Percentiles rank a stretch among this genome's conserved stretches.
Evolutionary conservation across 2,888 invertebrate genomes (phyloP).

Genomic region (Ceramica pisi): DNA sequence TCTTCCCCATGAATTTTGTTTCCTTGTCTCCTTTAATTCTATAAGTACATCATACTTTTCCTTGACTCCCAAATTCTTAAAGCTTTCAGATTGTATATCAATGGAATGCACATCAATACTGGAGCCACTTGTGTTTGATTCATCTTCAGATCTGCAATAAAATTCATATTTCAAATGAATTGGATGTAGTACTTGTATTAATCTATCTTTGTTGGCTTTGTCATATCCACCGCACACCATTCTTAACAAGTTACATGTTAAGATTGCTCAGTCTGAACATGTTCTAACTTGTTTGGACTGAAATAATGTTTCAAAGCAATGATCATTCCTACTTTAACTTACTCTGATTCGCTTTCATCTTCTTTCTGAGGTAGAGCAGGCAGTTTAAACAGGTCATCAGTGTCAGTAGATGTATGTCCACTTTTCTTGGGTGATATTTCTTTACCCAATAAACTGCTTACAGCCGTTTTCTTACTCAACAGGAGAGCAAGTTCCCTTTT

Average conservation of each 20-base stretch:
- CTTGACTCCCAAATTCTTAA: slow-evolving; percentile 95
- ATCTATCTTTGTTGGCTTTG: too few relatives aligned
- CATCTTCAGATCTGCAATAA: slow-evolving; percentile 84
- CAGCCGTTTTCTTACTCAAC: slow-evolving; percentile 94
- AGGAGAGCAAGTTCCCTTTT: slow-evolving; percentile 94
- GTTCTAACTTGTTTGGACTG: neutral
- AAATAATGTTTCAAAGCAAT: neutral
- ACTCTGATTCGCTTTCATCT: slow-evolving; percentile 87
- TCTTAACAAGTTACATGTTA: neutral
- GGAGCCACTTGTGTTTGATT: slow-evolving; percentile 82
- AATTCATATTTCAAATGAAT: neutral
- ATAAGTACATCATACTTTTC: slow-evolving; percentile 98
- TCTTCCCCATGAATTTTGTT: slow-evolving; percentile 97
- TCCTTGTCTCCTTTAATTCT: slow-evolving; percentile 97
- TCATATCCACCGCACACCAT: neutral
- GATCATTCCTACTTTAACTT: slow-evolving; percentile 68
- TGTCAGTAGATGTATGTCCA: slow-evolving; percentile 67
- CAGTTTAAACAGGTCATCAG: slow-evolving; percentile 93
- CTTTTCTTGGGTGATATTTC: slow-evolving; percentile 87
- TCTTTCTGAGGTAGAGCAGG: slow-evolving; percentile 87
- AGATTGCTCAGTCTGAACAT: neutral
- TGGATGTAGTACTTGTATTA: too few relatives aligned
- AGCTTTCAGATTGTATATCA: slow-evolving; percentile 95
- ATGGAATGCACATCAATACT: slow-evolving; percentile 93
- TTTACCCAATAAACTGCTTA: slow-evolving; percentile 92